Evolutionary conservation across 2,797 vertebrate genomes (phyloP), one percentile per base, ranked within the genome.

Genomic region (Ataeniobius toweri): DNA sequence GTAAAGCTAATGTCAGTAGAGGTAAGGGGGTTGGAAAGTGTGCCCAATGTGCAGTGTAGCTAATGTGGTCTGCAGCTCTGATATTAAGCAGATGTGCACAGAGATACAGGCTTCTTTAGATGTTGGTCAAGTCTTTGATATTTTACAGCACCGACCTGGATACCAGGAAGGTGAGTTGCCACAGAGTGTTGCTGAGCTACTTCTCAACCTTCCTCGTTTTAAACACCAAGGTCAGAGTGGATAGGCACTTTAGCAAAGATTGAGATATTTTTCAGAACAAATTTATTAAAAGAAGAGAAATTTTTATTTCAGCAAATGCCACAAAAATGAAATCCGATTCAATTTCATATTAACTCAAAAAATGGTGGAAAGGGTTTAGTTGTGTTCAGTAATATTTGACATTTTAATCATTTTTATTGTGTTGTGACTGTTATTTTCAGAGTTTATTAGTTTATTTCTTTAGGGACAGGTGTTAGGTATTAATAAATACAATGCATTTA

Each of bases 101-200:
- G 85, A 88, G 79, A 90, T 84, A 78, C 83, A 39, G 41, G 41
- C 3, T 69, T 86, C 89, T 81, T 92, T 89, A 90, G 83, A 94
- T 92, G 91, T 89, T 48, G 0, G 31, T 89, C 88, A 89, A 92
- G 77, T 80, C 92, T 94, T 95, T 95, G 92, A 94, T 92, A 89
- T 90, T 80, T 77, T 73, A 61, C 24, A 48, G 24, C 24, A 59
- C 73, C 75, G 77, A 84, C 76, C 77, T 89, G 81, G 83, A 88
- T 72, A 83, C 3, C 58, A 76, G 75, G 67, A 46, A 69, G 24
- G 67, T 69, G 12, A 26, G 44, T 46, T 14, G n/a, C 41, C 41
- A 69, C n/a, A 12, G 44, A 46, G 41, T 14, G 6, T 22, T 69
- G 41, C 41, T 69, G 44, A 69, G 44, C 6, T 8, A 6, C 67